These are phyloP conservation scores for Yasuhikotakia modesta DNA, from an alignment of 2,797 vertebrate species.

Conservation along the genomic window DNA sequence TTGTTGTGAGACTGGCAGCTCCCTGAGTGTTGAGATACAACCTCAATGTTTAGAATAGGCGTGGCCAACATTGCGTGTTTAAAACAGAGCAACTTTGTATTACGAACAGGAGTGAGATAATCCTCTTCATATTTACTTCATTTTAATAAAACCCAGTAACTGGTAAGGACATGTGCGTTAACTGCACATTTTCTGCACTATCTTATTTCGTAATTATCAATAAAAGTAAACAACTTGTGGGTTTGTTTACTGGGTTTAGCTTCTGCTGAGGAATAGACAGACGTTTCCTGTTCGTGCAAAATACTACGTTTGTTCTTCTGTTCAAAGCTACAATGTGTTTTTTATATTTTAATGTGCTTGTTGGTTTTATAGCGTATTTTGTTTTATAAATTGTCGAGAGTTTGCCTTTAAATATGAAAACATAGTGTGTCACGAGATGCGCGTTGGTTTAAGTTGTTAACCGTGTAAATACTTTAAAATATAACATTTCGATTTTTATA, in stretches of 20 bases:
- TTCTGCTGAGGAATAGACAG: not conserved
- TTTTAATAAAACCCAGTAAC: not conserved
- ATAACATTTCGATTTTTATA: too few species aligned
- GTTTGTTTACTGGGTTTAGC: not conserved
- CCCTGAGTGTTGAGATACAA: not conserved
- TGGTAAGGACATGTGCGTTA: not conserved
- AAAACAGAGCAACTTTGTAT: conserved; percentile 1
- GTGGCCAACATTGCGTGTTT: conserved; percentile 9
- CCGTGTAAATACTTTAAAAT: too few species aligned
- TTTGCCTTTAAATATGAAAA: too few species aligned
- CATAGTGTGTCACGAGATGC: too few species aligned
- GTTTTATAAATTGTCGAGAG: too few species aligned
- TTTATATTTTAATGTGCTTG: too few species aligned
- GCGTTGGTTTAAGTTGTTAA: too few species aligned
- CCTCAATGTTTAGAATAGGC: conserved; percentile 3
- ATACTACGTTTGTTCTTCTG: not conserved
- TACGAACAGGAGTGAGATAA: not conserved
- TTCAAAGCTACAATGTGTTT: not conserved
- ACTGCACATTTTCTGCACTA: not conserved
- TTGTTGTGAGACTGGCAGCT: not conserved
- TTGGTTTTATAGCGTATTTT: too few species aligned
- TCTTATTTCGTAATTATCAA: not conserved
- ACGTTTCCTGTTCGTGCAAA: conserved; percentile 30
- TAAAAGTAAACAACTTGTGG: not conserved
- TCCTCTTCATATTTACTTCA: not conserved